Base-by-base conservation (phyloP, 1,140 invertebrate species). In the Bombus superbus region DNA sequence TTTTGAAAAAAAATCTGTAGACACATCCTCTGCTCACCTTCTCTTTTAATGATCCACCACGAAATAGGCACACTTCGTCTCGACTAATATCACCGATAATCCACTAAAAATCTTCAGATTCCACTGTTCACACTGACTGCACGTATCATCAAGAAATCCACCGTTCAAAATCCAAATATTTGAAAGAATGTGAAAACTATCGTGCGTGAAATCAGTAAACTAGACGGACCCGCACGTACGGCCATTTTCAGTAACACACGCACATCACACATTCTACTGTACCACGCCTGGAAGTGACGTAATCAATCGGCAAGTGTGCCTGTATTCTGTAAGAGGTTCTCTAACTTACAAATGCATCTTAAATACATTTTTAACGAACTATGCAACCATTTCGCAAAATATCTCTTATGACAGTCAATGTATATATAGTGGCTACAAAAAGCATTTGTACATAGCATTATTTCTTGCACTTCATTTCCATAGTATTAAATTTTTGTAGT, bases 211-310 rank as follows among this genome's bases (percentile, higher is more conserved):
- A 90, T 90, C 83, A 83, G 77, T 62, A 85, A 90, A 86, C 80
- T 87, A 88, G 79, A 90, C 76, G 71, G 86, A 90, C 59, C 83
- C 88, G 73, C 73, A 83, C 86, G 86, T 87, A 88, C 93, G 93
- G 93, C 93, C 93, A 94, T 94, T 94, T 94, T 94, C 92, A 92
- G 89, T 81, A 90, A 89, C 90, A 92, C 91, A 90, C 92, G 82
- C 83, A 91, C 72, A 87, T 69, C 80, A 90, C 87, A 80, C 91
- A 90, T 89, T 83, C 68, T 69, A 84, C 83, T 85, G 78, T 88
- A 89, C 86, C 90, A 92, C 91, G 92, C 88, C 93, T 93, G 93
- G 91, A 92, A 93, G 91, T 93, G 92, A 93, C 92, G 91, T 92
- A 92, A 89, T 69, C 84, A 86, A 81, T 83, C 68, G 73, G 78